A percentile compares a stretch with the other conserved stretches of the same genome.
phyloP scores from a whole-genome alignment of 2,888 invertebrate genomes.

The Laspeyria flexula region DNA sequence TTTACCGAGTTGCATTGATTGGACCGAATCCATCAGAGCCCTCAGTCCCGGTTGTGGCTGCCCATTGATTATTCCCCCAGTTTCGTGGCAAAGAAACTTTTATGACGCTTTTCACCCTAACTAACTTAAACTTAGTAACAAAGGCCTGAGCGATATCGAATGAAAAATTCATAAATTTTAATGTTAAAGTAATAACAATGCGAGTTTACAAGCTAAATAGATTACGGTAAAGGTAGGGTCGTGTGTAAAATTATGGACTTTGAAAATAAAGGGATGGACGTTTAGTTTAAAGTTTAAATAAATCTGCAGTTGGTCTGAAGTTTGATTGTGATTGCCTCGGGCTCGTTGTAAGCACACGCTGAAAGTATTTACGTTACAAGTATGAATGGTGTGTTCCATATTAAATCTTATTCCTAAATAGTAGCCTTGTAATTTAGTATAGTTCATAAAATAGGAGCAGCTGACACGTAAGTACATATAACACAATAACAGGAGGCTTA shows the following conservation, averaged over 20 bases:
- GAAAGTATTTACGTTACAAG: constrained; percentile 41
- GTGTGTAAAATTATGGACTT: constrained; percentile 47
- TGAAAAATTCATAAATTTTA: constrained; percentile 41
- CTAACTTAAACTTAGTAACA: constrained; percentile 46
- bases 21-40: constrained; percentile 64
- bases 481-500: constrained; percentile 3
- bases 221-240: constrained; percentile 39
- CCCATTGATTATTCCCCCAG: constrained; percentile 60
- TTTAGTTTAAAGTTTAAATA: constrained; percentile 54
- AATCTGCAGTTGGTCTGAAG: constrained; percentile 52
- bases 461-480: constrained; percentile 12
- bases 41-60: constrained; percentile 47
- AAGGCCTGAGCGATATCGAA: constrained; percentile 30
- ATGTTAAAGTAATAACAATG: constrained; percentile 26
- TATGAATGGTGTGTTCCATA: constrained; percentile 26
- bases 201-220: constrained; percentile 28
- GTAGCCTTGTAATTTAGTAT: constrained; percentile 18
- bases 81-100: constrained; percentile 57
- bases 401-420: constrained; percentile 19
- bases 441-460: constrained; percentile 18
- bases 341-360: constrained; percentile 30
- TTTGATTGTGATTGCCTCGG: constrained; percentile 50
- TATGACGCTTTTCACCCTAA: constrained; percentile 46
- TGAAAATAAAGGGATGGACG: constrained; percentile 49
- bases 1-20: constrained; percentile 65